Conservation (phyloP, 2,113 vertebrate genomes). For the Saccopteryx bilineata region DNA sequence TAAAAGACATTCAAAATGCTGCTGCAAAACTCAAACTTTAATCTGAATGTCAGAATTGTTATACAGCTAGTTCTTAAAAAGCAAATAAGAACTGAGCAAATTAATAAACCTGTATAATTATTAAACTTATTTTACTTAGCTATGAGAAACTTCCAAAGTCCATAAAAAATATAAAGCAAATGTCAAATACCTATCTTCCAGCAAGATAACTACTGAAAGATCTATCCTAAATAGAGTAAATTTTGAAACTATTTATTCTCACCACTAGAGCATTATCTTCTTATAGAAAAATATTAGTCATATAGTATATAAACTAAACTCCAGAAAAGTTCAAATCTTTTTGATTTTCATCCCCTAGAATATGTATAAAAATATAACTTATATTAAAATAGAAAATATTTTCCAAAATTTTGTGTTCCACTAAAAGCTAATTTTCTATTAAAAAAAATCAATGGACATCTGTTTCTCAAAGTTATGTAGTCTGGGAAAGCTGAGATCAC, state of each 20-base stretch:
- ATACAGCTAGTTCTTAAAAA: neutral
- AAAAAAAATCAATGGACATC: neutral
- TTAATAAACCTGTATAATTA: neutral
- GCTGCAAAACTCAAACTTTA: neutral
- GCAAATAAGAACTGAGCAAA: neutral
- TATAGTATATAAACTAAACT: neutral
- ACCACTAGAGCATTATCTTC: neutral
- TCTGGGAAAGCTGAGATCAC: neutral
- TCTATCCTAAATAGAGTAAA: neutral
- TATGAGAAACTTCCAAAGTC: neutral
- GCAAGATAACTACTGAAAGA: neutral
- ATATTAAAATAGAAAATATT: conserved; percentile 20
- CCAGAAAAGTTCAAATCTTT: neutral
- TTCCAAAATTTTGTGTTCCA: conserved; percentile 22
- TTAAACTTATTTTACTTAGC: neutral
- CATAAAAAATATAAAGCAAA: conserved; percentile 28
- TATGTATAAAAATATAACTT: neutral
- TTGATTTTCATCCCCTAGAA: neutral
- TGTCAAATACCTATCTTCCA: conserved; percentile 43
- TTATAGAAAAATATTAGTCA: conserved; percentile 13
- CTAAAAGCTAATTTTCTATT: neutral
- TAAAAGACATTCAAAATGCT: conserved; percentile 50
- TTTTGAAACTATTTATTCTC: conserved; percentile 15
- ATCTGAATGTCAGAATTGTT: neutral
- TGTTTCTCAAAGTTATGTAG: neutral